A percentile compares a stretch with the other conserved stretches of the same genome.
These are phyloP conservation scores for Chrysemys picta DNA, from an alignment of 2,113 vertebrate species.

Conservation along the genomic window DNA sequence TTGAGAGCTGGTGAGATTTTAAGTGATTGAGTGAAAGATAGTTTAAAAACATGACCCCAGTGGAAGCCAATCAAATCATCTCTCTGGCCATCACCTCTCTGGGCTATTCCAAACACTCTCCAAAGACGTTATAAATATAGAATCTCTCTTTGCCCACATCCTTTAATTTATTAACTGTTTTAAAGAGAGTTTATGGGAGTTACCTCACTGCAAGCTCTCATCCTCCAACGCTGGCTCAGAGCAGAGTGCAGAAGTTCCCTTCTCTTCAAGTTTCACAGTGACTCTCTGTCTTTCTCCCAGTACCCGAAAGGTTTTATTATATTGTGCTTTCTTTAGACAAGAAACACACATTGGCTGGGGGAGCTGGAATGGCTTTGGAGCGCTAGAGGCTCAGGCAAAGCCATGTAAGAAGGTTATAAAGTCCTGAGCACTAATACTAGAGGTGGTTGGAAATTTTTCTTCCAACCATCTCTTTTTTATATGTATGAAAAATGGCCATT, in stretches of 20 bases:
- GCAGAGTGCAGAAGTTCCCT: not conserved
- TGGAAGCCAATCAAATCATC: not conserved
- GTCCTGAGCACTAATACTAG: not conserved
- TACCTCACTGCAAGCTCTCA: not conserved
- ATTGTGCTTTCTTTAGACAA: slow-evolving; percentile 64
- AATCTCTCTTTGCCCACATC: not conserved
- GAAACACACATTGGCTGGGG: slow-evolving; percentile 51
- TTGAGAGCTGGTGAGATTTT: not conserved
- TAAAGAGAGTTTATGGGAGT: slow-evolving; percentile 28
- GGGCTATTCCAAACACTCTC: not conserved
- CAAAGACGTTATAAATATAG: slow-evolving; percentile 10
- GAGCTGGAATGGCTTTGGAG: slow-evolving; percentile 28
- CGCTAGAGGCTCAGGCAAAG: not conserved
- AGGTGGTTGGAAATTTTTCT: not conserved
- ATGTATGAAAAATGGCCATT: not conserved
- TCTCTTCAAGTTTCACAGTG: slow-evolving; percentile 62
- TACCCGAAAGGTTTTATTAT: slow-evolving; percentile 46
- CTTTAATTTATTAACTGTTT: slow-evolving; percentile 57
- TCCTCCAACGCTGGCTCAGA: not conserved
- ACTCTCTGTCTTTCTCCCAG: slow-evolving; percentile 30
- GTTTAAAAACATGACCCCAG: not conserved
- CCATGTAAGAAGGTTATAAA: slow-evolving; percentile 23
- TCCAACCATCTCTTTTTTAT: not conserved
- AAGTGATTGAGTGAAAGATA: not conserved
- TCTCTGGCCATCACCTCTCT: not conserved